These are phyloP conservation scores for Phragmatobia fuliginosa DNA, from an alignment of 2,888 invertebrate genomes.

Conservation along the genomic window DNA sequence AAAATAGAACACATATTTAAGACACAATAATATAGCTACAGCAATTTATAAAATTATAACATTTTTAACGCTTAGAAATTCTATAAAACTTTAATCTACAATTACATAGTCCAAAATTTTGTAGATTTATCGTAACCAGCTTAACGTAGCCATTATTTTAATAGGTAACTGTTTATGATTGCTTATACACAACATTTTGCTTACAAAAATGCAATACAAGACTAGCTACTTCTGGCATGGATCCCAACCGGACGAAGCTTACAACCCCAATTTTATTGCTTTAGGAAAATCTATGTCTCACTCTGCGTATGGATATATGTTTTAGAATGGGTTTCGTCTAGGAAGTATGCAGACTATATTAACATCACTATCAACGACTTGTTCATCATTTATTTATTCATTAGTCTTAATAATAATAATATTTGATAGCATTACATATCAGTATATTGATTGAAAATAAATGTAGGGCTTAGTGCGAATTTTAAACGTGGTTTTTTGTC, in stretches of 20 bases:
- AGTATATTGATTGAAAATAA: not conserved
- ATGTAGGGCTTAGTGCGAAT: not conserved
- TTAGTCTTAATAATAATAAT: not conserved
- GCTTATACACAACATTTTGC: constrained; percentile 42
- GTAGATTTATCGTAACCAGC: not conserved
- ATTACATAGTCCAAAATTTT: not conserved
- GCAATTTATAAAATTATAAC: too few relatives aligned
- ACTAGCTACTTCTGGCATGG: constrained; percentile 71
- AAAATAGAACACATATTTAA: not conserved
- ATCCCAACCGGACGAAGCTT: constrained; percentile 79
- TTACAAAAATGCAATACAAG: constrained; percentile 46
- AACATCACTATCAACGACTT: not conserved
- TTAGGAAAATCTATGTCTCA: constrained; percentile 78
- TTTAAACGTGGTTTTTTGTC: not conserved
- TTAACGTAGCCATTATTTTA: not conserved
- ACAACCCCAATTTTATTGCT: constrained; percentile 81
- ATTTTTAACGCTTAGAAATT: too few relatives aligned
- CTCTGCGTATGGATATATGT: constrained; percentile 53
- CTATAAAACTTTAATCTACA: too few relatives aligned
- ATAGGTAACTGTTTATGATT: constrained; percentile 10
- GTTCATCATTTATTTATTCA: not conserved
- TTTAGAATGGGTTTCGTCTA: constrained; percentile 17
- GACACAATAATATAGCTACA: not conserved
- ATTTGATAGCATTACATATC: not conserved
- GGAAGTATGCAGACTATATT: constrained; percentile 13